These are phyloP conservation scores for Xenops minutus DNA, from an alignment of 2,797 vertebrate genomes.

Conservation along the genomic window DNA sequence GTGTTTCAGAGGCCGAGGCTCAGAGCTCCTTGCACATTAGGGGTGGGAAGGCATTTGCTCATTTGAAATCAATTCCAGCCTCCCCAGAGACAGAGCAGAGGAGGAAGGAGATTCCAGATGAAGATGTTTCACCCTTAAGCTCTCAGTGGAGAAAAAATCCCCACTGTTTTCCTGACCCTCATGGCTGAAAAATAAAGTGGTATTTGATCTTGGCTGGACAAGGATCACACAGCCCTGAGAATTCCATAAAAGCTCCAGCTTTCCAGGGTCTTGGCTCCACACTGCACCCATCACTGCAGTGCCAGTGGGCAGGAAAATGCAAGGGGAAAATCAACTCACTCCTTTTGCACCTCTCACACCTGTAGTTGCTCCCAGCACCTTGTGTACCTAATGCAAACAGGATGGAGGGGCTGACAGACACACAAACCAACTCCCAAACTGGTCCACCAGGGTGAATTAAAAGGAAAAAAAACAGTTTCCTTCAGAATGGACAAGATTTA, in stretches of 20 bases:
- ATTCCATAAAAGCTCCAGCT: background rate
- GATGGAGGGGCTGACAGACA: fast-evolving
- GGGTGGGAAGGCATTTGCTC: background rate
- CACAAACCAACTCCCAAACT: background rate
- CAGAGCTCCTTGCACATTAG: background rate
- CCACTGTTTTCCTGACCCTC: background rate
- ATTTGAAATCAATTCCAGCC: constrained; percentile 16
- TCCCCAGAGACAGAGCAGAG: background rate
- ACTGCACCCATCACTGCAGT: fast-evolving
- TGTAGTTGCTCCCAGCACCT: fast-evolving
- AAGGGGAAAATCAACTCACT: background rate
- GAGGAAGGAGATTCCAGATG: background rate
- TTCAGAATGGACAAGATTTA: constrained; percentile 21
- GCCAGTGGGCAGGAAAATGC: fast-evolving
- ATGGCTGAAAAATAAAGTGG: background rate
- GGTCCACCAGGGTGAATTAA: background rate
- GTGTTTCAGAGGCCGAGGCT: background rate
- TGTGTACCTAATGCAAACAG: fast-evolving
- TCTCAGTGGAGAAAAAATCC: background rate
- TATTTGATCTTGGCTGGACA: background rate
- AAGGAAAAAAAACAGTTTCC: background rate
- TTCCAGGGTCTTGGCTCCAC: background rate
- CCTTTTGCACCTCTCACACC: fast-evolving
- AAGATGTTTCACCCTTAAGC: constrained; percentile 30
- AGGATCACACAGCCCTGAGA: fast-evolving